Base-by-base conservation (phyloP, 2,113 vertebrate genomes). In the Eurypyga helias region DNA sequence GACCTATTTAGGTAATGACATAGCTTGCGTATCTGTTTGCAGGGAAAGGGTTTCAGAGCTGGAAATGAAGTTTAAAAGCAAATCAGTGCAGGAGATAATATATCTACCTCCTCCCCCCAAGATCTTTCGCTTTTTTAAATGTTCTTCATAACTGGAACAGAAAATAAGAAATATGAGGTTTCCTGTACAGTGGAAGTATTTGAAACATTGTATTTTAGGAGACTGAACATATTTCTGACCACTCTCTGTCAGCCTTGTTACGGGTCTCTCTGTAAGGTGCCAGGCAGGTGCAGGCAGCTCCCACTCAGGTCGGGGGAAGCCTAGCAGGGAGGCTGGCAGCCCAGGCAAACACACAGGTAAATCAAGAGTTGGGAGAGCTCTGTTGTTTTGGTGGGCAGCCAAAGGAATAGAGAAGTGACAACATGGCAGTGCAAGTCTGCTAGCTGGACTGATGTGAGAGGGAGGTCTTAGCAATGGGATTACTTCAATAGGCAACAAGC, bases 271-370 rank as follows among this genome's bases (percentile, higher is more conserved):
- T 64, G 14, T 17, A 21, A 75, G 33, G 11, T 6, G 19, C 48
- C 46, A 4, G 24, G 17, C 1, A 7, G 18, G 6, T 16, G 34
- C 48, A 67, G 45, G 38, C 82, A 85, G 38, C n/a, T 89, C 19
- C 28, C 34, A 11, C 43, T 24, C 2, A 1, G 51, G 38, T 60
- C 38, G 16, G 0, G 1, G 26, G 34, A 14, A 87, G n/a, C 25
- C 16, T 0, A 19, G 55, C n/a, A 78, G 31, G 54, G 31, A 70
- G 25, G 17, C 17, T 84, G 45, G 29, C 64, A 93, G 49, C 41
- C 16, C 45, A 60, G 58, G 9, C 7, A 26, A 51, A 25, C 6
- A 33, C 33, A 33, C 24, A 60, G 19, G 10, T 52, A 34, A 83
- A 94, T 55, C 5, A 46, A n/a, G 13, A 38, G 11, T 65, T 76